These are phyloP conservation scores for Cuniculus paca DNA, from an alignment of 2,797 vertebrate species.

Conservation along the genomic window DNA sequence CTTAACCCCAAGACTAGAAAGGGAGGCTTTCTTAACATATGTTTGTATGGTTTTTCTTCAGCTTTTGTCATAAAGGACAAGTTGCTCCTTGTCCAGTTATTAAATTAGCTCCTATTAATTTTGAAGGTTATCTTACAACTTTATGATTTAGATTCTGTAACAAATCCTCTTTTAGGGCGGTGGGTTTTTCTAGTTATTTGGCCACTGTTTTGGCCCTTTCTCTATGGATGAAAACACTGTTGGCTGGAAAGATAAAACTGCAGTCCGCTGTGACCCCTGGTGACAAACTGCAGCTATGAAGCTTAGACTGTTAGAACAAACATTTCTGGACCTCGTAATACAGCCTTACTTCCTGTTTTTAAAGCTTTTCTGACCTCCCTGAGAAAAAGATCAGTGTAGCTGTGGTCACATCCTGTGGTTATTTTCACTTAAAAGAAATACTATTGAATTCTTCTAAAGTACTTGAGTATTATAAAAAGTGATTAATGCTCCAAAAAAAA, in stretches of 20 bases:
- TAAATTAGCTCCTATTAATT: slow-evolving; percentile 22
- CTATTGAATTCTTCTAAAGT: slow-evolving; percentile 75
- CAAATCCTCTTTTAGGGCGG: slow-evolving; percentile 1
- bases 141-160: slow-evolving; percentile 63
- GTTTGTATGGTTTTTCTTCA: slow-evolving; percentile 26
- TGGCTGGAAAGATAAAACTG: slow-evolving; percentile 63
- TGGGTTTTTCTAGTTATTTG: slow-evolving; percentile 49
- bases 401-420: slow-evolving; percentile 86
- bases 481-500: slow-evolving; percentile 78
- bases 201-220: slow-evolving; percentile 20
- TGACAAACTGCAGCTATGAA: slow-evolving; percentile 40
- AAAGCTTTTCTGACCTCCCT: slow-evolving; percentile 85
- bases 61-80: background rate
- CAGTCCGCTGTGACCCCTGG: slow-evolving; percentile 22
- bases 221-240: background rate
- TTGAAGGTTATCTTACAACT: background rate
- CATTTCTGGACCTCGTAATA: slow-evolving; percentile 80
- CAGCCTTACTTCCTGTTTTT: slow-evolving; percentile 88
- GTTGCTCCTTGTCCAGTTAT: background rate
- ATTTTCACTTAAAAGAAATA: slow-evolving; percentile 80
- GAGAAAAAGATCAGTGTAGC: slow-evolving; percentile 83
- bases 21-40: background rate
- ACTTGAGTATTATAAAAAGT: slow-evolving; percentile 73
- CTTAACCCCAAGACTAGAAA: background rate
- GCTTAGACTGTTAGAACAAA: slow-evolving; percentile 75